A percentile compares a stretch with the other conserved stretches of the same genome.
phyloP scores from a whole-genome alignment of 2,113 vertebrate species.

The Ardeotis arabs region DNA sequence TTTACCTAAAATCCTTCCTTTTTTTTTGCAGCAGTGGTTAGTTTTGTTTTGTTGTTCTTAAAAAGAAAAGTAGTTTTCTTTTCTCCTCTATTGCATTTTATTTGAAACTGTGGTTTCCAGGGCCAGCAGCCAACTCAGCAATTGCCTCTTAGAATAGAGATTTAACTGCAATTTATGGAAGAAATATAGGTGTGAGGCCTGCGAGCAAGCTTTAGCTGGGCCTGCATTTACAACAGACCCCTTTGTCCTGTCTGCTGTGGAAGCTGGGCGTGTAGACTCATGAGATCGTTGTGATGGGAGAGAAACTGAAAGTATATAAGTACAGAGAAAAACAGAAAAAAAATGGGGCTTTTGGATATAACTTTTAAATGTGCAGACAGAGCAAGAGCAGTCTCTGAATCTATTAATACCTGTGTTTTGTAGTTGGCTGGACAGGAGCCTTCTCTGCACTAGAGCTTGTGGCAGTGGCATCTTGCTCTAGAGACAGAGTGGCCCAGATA shows the following conservation, averaged over 20 bases:
- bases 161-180: constrained; percentile 40
- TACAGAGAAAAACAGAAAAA: background rate
- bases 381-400: background rate
- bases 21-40: background rate
- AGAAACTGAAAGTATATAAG: background rate
- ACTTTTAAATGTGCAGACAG: background rate
- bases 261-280: background rate
- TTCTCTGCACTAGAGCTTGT: background rate
- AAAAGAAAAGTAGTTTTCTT: constrained; percentile 25
- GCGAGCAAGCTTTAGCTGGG: background rate
- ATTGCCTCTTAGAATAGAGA: constrained; percentile 17
- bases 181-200: constrained; percentile 44
- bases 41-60: constrained; percentile 33
- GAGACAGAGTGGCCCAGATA: background rate
- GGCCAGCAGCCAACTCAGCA: constrained; percentile 35
- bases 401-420: background rate
- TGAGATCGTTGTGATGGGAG: background rate
- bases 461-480: background rate
- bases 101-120: constrained; percentile 59
- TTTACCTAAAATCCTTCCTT: background rate
- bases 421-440: background rate
- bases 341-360: background rate
- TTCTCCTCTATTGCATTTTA: constrained; percentile 42
- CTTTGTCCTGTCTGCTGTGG: background rate
- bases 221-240: background rate